A percentile compares a stretch with the other conserved stretches of the same genome.
Evolutionary conservation across 2,113 vertebrate genomes (phyloP).

Genomic region (Corythaixoides concolor): DNA sequence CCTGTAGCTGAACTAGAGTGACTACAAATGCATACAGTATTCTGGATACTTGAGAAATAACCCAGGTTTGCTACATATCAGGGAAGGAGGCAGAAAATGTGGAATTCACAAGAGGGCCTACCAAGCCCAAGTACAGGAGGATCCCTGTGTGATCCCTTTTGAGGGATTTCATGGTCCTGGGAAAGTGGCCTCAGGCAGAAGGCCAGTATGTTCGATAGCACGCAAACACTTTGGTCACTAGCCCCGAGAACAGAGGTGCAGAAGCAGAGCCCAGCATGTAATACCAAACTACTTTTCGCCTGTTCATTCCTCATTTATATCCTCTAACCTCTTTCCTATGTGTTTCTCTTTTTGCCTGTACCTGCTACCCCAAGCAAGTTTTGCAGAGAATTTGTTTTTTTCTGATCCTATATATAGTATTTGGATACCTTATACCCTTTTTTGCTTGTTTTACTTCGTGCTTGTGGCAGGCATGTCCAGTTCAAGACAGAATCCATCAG

Average conservation of each 20-base stretch:
- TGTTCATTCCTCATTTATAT: background rate
- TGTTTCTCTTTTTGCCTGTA: background rate
- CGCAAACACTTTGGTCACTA: background rate
- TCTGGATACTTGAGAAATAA: background rate
- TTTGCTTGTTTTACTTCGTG: background rate
- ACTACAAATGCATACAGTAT: background rate
- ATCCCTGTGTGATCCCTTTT: background rate
- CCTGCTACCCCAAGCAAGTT: background rate
- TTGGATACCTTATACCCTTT: background rate
- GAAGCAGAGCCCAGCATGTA: background rate
- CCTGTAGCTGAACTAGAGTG: background rate
- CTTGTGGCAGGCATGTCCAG: background rate
- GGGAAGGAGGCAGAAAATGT: background rate
- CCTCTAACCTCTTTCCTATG: background rate
- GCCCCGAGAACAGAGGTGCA: background rate
- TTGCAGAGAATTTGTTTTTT: background rate
- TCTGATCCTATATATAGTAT: background rate
- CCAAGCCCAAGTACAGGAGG: background rate
- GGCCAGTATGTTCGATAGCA: background rate
- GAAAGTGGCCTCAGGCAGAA: background rate
- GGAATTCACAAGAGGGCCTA: background rate
- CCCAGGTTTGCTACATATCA: background rate
- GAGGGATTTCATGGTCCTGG: background rate
- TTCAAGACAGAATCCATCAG: background rate
- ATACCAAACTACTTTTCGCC: background rate